A percentile compares a stretch with the other conserved stretches of the same genome.
phyloP scores from a whole-genome alignment of 2,113 vertebrate species.

The Salvator merianae region DNA sequence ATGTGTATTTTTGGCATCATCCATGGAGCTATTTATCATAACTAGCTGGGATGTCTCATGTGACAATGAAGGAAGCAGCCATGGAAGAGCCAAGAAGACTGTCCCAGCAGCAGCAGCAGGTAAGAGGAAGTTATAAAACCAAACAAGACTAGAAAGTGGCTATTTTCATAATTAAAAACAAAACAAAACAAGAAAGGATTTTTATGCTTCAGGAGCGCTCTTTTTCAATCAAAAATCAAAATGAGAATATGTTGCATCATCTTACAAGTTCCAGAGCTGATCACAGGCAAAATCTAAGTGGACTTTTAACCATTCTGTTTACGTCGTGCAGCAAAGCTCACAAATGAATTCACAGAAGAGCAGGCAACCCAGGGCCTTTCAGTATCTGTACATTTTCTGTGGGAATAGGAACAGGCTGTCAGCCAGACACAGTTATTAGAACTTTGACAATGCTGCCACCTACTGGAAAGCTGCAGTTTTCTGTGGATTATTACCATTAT shows the following conservation, averaged over 20 bases:
- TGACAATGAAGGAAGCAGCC: not conserved
- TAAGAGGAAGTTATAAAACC: not conserved
- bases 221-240: not conserved
- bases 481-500: fast-evolving
- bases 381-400: slow-evolving; percentile 36
- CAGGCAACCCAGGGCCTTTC: slow-evolving; percentile 59
- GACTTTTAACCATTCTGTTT: slow-evolving; percentile 68
- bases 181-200: not conserved
- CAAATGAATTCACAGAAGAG: slow-evolving; percentile 72
- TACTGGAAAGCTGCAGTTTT: slow-evolving; percentile 57
- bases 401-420: slow-evolving; percentile 33
- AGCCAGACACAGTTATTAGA: slow-evolving; percentile 20
- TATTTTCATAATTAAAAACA: not conserved
- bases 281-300: slow-evolving; percentile 71
- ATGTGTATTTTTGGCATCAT: not conserved
- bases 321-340: slow-evolving; percentile 76
- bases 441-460: slow-evolving; percentile 83
- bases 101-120: not conserved
- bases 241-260: not conserved
- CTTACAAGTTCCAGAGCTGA: slow-evolving; percentile 55
- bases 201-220: not conserved
- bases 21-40: not conserved
- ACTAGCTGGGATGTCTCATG: not conserved
- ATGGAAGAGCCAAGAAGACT: not conserved
- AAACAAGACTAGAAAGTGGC: not conserved